Conservation (phyloP, 2,888 invertebrate genomes). For the Trachelus iudaicus region DNA sequence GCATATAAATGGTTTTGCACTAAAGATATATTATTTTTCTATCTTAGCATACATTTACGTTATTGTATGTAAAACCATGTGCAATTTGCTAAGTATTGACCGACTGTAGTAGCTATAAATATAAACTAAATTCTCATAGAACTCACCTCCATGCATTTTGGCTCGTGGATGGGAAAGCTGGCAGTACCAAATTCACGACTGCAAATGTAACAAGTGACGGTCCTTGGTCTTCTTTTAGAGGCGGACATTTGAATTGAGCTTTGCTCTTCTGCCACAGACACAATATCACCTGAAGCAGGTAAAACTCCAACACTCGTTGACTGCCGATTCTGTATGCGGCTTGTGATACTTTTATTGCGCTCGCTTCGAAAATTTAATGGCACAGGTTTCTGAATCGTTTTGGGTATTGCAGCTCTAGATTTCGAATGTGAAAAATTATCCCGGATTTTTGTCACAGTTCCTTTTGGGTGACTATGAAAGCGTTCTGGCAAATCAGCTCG, state of each 20-base stretch:
- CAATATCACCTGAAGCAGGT: background rate
- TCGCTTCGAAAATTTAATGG: constrained; percentile 66
- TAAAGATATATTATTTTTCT: no score
- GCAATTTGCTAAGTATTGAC: no score
- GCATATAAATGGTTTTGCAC: no score
- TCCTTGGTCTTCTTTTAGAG: constrained; percentile 46
- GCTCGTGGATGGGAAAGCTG: constrained; percentile 75
- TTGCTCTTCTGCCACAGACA: no score
- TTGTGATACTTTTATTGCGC: constrained; percentile 27
- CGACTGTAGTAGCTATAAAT: no score
- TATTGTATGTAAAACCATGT: no score
- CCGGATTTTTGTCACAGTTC: constrained; percentile 26
- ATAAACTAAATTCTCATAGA: no score
- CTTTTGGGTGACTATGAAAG: constrained; percentile 70
- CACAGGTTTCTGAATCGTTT: constrained; percentile 68
- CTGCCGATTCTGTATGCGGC: background rate
- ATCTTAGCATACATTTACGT: no score
- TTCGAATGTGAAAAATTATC: constrained; percentile 18
- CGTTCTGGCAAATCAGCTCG: constrained; percentile 77
- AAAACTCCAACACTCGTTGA: background rate
- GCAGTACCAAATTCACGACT: constrained; percentile 75
- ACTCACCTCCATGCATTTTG: constrained; percentile 72
- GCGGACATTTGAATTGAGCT: background rate
- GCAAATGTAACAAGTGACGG: constrained; percentile 73
- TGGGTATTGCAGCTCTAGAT: constrained; percentile 54